phyloP scores from a whole-genome alignment of 2,113 vertebrate species.

The Pachypanchax playfairii region DNA sequence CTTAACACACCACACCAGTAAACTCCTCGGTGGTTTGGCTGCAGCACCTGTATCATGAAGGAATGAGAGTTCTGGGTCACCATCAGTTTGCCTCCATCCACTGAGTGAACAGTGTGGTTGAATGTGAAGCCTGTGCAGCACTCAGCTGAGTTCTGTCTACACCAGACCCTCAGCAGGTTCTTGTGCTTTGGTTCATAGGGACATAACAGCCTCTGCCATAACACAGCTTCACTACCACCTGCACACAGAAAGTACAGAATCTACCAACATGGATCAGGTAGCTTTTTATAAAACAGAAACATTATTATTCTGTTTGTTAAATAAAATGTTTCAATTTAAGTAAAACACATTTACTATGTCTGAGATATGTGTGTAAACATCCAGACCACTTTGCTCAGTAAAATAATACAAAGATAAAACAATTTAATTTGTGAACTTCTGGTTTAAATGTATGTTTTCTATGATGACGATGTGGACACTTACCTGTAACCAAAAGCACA shows the following conservation, averaged over 20 bases:
- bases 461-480: neutral
- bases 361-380: neutral
- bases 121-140: conserved; percentile 65
- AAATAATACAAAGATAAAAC: neutral
- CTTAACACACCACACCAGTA: conserved; percentile 70
- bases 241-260: conserved; percentile 1
- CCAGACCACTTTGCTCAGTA: neutral
- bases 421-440: neutral
- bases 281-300: neutral
- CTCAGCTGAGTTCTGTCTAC: conserved; percentile 37
- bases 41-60: conserved; percentile 47
- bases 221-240: conserved; percentile 35
- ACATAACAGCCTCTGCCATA: conserved; percentile 47
- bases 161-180: conserved; percentile 54
- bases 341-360: too few species aligned
- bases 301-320: neutral
- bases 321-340: neutral
- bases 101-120: rapidly evolving
- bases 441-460: neutral
- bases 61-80: conserved; percentile 31
- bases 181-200: conserved; percentile 1
- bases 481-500: conserved; percentile 24
- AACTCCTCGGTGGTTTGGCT: conserved; percentile 38
- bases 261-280: too few species aligned
- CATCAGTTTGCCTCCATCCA: conserved; percentile 32